Base-by-base conservation (phyloP, 2,888 invertebrate species). In the Zootermopsis nevadensis region DNA sequence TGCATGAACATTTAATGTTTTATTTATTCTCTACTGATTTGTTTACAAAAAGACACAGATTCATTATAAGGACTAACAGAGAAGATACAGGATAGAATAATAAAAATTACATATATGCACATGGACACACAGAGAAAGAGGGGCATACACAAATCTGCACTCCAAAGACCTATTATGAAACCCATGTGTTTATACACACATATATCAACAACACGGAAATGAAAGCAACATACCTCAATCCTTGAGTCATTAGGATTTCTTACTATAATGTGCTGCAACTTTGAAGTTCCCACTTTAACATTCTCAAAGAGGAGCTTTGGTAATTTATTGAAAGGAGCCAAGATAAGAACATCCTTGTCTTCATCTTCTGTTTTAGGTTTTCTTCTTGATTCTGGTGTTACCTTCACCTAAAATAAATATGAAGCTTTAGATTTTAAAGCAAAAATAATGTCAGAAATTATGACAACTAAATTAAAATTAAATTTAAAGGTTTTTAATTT, bases 371-470 rank as follows among this genome's bases (percentile, higher is more conserved):
- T 15, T 69, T 31, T 30, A 24, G 7, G 74, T 74, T 74, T 74
- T 8, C 38, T 33, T 38, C 33, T 7, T 33, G 33, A 24, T 38
- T 74, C n/a, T 74, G 74, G 74, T 33, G 74, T 74, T 6, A 74
- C 38, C 38, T 74, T 74, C 74, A 74, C 74, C 74, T 74, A 38
- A 22, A 74, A 74, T 19, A 33, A 31, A 33, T 69, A 27, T 48
- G 48, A 15, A 15, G 19, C 3, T 1, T 48, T 48, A 19, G 12
- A n/a, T 48, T 15, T 48, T 48, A 19, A 48, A 27, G 27, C n/a
- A 27, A 1, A 30, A 66, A 66, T 66, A 12, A 66, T 27, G 3
- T 8, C 4, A 27, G 19, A 66, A 27, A 66, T 66, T 66, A 66
- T 66, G 19, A 48, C 19, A 12, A 48, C 12, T 48, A 48, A 48